Conservation (phyloP, 2,888 invertebrate species). For the Incurvaria masculella region DNA sequence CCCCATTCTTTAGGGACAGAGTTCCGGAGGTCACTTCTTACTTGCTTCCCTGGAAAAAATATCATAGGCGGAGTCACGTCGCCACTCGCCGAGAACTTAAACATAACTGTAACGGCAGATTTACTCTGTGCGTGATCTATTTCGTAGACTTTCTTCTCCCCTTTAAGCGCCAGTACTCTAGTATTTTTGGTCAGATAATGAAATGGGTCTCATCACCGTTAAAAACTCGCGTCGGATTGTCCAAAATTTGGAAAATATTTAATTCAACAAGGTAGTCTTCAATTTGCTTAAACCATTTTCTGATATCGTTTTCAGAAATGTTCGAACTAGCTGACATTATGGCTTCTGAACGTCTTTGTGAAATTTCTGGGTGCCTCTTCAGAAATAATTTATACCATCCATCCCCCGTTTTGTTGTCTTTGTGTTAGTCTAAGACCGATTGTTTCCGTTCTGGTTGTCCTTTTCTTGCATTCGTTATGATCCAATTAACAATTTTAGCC, state of each 20-base stretch:
- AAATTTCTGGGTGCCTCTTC: slow-evolving; percentile 17
- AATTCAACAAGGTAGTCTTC: slow-evolving; percentile 16
- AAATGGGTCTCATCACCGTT: slow-evolving; percentile 24
- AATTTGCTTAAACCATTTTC: slow-evolving; percentile 19
- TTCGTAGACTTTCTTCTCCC: slow-evolving; percentile 26
- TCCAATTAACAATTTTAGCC: too few species aligned
- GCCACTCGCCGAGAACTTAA: slow-evolving; percentile 27
- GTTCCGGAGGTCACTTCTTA: slow-evolving; percentile 21
- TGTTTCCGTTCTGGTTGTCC: too few species aligned
- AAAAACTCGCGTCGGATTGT: slow-evolving; percentile 20
- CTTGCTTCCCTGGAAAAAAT: slow-evolving; percentile 25
- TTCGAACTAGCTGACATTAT: slow-evolving; percentile 20
- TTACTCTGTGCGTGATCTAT: slow-evolving; percentile 26
- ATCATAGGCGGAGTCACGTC: slow-evolving; percentile 26
- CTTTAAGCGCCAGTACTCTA: slow-evolving; percentile 18
- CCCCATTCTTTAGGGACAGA: slow-evolving; percentile 25
- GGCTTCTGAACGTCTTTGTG: slow-evolving; percentile 17
- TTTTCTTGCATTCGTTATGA: too few species aligned
- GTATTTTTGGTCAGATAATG: slow-evolving; percentile 19
- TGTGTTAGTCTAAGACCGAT: slow-evolving; percentile 9
- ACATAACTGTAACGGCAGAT: slow-evolving; percentile 28
- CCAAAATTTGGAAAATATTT: slow-evolving; percentile 13
- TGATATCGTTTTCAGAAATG: slow-evolving; percentile 19
- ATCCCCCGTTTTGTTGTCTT: slow-evolving; percentile 16
- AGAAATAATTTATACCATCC: slow-evolving; percentile 19